Percentiles rank a stretch among this genome's conserved stretches.
These are phyloP conservation scores for Dysdera silvatica DNA, from an alignment of 1,140 invertebrate genomes.

Conservation along the genomic window DNA sequence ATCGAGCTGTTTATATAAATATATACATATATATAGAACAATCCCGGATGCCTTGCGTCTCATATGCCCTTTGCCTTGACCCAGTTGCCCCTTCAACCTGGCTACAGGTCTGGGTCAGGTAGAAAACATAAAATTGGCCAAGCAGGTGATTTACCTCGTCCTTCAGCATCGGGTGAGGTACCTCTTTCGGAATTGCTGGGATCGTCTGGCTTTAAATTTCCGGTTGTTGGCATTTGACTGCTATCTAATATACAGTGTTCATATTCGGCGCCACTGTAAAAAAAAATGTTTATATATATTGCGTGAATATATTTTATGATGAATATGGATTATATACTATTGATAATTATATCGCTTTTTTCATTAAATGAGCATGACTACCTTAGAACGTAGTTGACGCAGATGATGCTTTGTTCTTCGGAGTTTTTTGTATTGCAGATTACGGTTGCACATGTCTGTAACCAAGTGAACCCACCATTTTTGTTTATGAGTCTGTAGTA, in stretches of 20 bases:
- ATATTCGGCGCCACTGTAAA: slow-evolving; percentile 73
- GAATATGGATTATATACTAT: neutral
- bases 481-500: slow-evolving; percentile 95
- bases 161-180: slow-evolving; percentile 9
- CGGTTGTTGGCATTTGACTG: slow-evolving; percentile 58
- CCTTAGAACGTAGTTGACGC: slow-evolving; percentile 90
- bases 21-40: no score
- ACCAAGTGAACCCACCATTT: slow-evolving; percentile 88
- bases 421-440: slow-evolving; percentile 91
- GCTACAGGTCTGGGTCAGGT: no score
- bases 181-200: slow-evolving; percentile 18
- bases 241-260: slow-evolving; percentile 84
- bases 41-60: no score
- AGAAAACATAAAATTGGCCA: neutral
- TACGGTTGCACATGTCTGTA: slow-evolving; percentile 92
- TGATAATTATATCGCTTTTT: neutral
- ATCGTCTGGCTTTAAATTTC: slow-evolving; percentile 29
- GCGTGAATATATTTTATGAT: slow-evolving; percentile 13
- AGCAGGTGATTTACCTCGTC: neutral
- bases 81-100: no score
- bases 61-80: no score
- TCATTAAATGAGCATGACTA: slow-evolving; percentile 41
- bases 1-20: no score
- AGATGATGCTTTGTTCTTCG: slow-evolving; percentile 90
- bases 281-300: slow-evolving; percentile 38